Base-by-base conservation (phyloP, 2,113 vertebrate species). In the Oophaga pumilio region DNA sequence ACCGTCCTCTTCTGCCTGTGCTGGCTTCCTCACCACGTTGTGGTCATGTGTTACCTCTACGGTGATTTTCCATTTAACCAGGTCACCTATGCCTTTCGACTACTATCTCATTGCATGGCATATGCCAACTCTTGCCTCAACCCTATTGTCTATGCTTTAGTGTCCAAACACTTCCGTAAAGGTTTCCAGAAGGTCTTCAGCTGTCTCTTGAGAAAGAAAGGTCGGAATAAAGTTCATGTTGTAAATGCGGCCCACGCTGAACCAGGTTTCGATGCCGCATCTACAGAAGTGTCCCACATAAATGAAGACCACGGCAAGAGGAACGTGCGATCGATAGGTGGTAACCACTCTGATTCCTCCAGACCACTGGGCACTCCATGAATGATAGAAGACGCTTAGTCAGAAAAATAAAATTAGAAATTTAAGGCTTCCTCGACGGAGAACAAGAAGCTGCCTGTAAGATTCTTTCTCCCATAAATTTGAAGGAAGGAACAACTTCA, bases 91-190 rank as follows among this genome's bases (percentile, higher is more conserved):
- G 95, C 95, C 64, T 96, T 97, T 91, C 92, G 96, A 87, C 91
- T 97, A 2, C 94, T 97, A 0, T 97, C 96, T 0, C 97, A 97
- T 91, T 97, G 96, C 94, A 97, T 97, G 97, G 96, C 96, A 77
- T 97, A 97, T 4, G 95, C 96, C 89, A 97, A 96, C 94, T 97
- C 97, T 57, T 97, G 97, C 86, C 95, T 97, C 93, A 97, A 97
- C 89, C 96, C 96, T 66, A 97, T 97, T 0, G 95, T 97, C 69
- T 97, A 97, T 0, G 96, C 96, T 0, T 92, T 97, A 83, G 96
- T 97, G 28, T 97, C 96, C 91, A 96, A 96, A 91, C 96, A 97
- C 90, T 97, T 97, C 87, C 94, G 95, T 84, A 97, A 97, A 57
- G 96, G 96, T 56, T 97, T 97, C 90, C 96, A 96, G 91, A 97